These are phyloP conservation scores for Nysson spinosus DNA, from an alignment of 2,888 invertebrate species.

Conservation along the genomic window DNA sequence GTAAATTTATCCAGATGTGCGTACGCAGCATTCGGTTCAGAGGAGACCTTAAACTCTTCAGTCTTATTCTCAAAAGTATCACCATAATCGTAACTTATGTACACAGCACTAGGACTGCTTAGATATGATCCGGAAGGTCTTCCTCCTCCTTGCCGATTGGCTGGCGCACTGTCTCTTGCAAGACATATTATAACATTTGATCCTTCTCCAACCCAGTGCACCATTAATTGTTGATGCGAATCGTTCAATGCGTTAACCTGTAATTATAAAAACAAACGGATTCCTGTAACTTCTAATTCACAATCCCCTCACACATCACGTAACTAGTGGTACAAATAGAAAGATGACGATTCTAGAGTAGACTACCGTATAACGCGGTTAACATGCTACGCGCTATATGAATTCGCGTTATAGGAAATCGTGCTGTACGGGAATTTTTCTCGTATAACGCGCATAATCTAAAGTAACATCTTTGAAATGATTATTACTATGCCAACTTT, in stretches of 20 bases:
- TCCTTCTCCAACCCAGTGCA: conserved; percentile 94
- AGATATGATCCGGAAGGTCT: conserved; percentile 66
- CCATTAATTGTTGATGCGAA: conserved; percentile 92
- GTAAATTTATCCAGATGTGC: conserved; percentile 91
- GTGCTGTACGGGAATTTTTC: too few relatives aligned
- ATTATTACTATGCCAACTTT: too few relatives aligned
- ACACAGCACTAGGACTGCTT: conserved; percentile 84
- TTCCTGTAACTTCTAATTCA: too few relatives aligned
- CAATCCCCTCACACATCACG: too few relatives aligned
- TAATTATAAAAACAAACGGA: conserved; percentile 18
- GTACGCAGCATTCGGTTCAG: conserved; percentile 75
- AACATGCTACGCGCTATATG: too few relatives aligned
- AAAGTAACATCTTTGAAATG: too few relatives aligned
- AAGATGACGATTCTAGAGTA: too few relatives aligned
- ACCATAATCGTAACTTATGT: conserved; percentile 93
- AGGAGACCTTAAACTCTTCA: conserved; percentile 81
- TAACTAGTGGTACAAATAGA: too few relatives aligned
- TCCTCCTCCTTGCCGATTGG: conserved; percentile 59
- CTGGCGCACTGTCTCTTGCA: conserved; percentile 85
- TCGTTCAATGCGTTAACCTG: conserved; percentile 90
- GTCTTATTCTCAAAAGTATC: conserved; percentile 87
- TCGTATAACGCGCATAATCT: too few relatives aligned
- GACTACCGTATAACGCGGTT: too few relatives aligned
- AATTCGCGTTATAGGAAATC: too few relatives aligned
- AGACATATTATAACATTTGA: conserved; percentile 92